phyloP scores from a whole-genome alignment of 2,888 invertebrate species.

The Noctua fimbriata region DNA sequence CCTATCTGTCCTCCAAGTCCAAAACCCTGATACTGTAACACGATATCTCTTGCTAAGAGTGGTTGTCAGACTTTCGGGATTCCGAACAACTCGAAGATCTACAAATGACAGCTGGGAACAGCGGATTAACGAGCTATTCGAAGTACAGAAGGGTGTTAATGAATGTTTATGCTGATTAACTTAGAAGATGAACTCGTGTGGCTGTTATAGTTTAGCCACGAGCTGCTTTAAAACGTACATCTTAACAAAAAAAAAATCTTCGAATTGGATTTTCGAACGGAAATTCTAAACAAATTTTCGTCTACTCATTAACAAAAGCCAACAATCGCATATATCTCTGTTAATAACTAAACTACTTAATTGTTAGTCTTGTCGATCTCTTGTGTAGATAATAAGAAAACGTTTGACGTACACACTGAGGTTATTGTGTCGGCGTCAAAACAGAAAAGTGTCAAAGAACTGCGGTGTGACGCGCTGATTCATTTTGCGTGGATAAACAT shows the following conservation, averaged over 20 bases:
- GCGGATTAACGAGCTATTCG: not conserved
- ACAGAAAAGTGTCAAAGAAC: slow-evolving; percentile 66
- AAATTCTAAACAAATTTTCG: not conserved
- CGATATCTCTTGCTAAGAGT: not conserved
- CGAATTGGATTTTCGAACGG: not conserved
- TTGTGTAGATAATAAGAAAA: slow-evolving; percentile 52
- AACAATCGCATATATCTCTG: slow-evolving; percentile 27
- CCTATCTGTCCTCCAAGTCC: not conserved
- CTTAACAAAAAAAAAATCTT: not conserved
- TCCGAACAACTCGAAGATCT: not conserved
- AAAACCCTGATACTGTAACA: not conserved
- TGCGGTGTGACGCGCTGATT: slow-evolving; percentile 46
- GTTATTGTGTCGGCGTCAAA: slow-evolving; percentile 66
- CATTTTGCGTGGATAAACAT: slow-evolving; percentile 20
- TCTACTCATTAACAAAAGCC: not conserved
- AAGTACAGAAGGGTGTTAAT: not conserved
- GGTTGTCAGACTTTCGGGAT: not conserved
- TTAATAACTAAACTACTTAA: slow-evolving; percentile 29
- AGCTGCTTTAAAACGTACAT: not conserved
- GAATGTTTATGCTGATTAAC: not conserved
- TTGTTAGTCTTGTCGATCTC: slow-evolving; percentile 36
- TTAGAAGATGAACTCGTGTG: not conserved
- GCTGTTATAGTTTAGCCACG: not conserved
- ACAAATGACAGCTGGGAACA: not conserved
- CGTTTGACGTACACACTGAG: slow-evolving; percentile 60